These are phyloP conservation scores for Parazoanthus atlanticus DNA, from an alignment of 92 coral and sea anemone genomes.

Conservation along the genomic window DNA sequence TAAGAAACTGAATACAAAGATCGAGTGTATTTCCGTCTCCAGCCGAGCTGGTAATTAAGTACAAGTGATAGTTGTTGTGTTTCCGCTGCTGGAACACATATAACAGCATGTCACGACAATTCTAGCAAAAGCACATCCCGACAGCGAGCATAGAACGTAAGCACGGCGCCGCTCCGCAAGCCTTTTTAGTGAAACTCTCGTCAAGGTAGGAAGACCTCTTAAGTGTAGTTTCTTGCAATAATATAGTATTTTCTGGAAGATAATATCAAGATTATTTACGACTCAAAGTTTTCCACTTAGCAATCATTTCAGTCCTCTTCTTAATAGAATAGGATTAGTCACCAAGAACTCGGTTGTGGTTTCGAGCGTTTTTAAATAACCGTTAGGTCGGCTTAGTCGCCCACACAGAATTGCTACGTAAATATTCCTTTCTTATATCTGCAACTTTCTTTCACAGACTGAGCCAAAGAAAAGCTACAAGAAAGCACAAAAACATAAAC, in stretches of 20 bases:
- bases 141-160: background rate
- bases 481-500: too few relatives aligned
- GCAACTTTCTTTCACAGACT: too few relatives aligned
- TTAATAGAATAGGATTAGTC: too few relatives aligned
- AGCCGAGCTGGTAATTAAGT: slow-evolving; percentile 34
- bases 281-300: background rate
- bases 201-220: slow-evolving; percentile 18
- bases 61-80: slow-evolving; percentile 29
- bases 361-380: background rate
- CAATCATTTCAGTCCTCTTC: background rate
- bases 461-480: too few relatives aligned
- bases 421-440: too few relatives aligned
- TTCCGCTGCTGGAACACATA: slow-evolving; percentile 40
- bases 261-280: background rate
- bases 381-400: too few relatives aligned
- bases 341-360: background rate
- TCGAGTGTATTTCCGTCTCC: slow-evolving; percentile 29
- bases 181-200: background rate
- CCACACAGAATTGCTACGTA: too few relatives aligned
- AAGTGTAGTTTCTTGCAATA: background rate
- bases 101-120: background rate
- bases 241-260: too few relatives aligned
- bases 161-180: background rate
- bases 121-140: background rate
- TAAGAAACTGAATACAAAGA: slow-evolving; percentile 23